Evolutionary conservation across 92 coral and sea anemone genomes (phyloP).

Genomic region (Palythoa grandis): DNA sequence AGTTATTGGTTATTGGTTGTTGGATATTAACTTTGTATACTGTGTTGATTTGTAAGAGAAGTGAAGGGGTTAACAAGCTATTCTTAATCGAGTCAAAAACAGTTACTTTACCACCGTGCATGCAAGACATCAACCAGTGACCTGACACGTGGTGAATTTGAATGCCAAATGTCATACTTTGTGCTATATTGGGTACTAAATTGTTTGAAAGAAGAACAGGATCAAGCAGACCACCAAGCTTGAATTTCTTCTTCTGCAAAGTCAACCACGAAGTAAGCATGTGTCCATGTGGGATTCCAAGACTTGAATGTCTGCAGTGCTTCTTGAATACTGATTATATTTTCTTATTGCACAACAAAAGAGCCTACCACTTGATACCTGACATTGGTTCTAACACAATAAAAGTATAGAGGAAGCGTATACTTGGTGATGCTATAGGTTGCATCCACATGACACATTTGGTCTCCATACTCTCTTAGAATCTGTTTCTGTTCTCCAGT

Average conservation of each 20-base stretch:
- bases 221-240: constrained; percentile 37
- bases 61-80: constrained; percentile 12
- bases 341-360: constrained; percentile 42
- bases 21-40: background rate
- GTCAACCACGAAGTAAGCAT: constrained; percentile 43
- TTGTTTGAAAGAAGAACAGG: constrained; percentile 39
- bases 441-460: constrained; percentile 39
- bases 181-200: constrained; percentile 2
- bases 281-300: constrained; percentile 45
- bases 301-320: constrained; percentile 32
- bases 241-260: constrained; percentile 37
- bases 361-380: constrained; percentile 42
- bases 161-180: background rate
- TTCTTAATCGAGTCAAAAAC: constrained; percentile 37
- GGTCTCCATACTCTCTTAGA: constrained; percentile 29
- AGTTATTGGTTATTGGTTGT: constrained; percentile 19
- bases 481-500: constrained; percentile 43
- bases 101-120: constrained; percentile 36
- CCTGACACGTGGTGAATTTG: constrained; percentile 36
- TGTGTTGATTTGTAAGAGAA: constrained; percentile 23
- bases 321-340: constrained; percentile 32
- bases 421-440: constrained; percentile 45
- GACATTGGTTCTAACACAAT: constrained; percentile 35
- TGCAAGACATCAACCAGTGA: constrained; percentile 50
- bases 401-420: background rate